These are phyloP conservation scores for Charina bottae DNA, from an alignment of 2,113 vertebrate species.

Conservation along the genomic window DNA sequence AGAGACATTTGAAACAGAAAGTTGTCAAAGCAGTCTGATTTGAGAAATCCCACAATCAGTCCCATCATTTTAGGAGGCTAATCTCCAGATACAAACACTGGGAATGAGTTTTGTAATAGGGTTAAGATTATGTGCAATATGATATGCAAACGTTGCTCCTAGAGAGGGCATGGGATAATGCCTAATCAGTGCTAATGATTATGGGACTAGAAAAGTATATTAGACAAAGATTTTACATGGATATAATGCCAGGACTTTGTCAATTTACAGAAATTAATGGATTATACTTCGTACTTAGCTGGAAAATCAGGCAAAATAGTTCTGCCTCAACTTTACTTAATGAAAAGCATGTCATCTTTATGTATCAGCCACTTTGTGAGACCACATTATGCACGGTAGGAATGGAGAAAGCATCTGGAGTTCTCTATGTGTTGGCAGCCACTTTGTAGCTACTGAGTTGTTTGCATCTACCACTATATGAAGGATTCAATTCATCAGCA, in stretches of 20 bases:
- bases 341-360: neutral
- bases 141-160: constrained; percentile 35
- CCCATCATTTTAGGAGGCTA: constrained; percentile 7
- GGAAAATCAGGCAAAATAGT: constrained; percentile 14
- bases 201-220: neutral
- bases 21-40: constrained; percentile 52
- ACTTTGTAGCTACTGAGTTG: neutral
- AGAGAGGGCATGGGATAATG: constrained; percentile 35
- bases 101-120: neutral
- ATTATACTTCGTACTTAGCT: constrained; percentile 27
- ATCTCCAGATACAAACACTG: constrained; percentile 6
- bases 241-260: constrained; percentile 23
- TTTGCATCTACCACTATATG: neutral
- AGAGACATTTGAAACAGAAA: constrained; percentile 56
- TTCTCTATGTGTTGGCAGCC: neutral
- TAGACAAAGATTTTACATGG: constrained; percentile 35
- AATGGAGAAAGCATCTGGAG: neutral
- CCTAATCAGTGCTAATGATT: constrained; percentile 35
- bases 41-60: constrained; percentile 52
- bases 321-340: constrained; percentile 4
- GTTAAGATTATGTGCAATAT: constrained; percentile 36
- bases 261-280: constrained; percentile 41
- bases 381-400: neutral
- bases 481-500: neutral
- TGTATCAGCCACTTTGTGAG: neutral